Conservation (phyloP, 2,113 vertebrate genomes). For the Callipepla squamata region DNA sequence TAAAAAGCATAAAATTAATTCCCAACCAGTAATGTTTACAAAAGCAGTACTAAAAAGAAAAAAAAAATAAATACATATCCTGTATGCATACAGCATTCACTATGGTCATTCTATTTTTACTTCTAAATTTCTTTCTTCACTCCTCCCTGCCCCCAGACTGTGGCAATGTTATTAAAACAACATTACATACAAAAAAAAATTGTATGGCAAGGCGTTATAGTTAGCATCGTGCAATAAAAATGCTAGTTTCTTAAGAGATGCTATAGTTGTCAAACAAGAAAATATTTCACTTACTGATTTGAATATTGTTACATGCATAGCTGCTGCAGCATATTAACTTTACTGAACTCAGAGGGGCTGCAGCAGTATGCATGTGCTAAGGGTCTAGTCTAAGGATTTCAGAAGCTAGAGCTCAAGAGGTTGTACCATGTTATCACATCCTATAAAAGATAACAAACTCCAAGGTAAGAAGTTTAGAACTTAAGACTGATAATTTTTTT, state of each 20-base stretch:
- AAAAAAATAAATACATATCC: constrained; percentile 19
- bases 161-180: neutral
- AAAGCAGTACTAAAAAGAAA: constrained; percentile 63
- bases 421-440: neutral
- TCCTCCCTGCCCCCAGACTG: neutral
- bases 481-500: neutral
- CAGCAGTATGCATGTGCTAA: neutral
- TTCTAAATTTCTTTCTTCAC: neutral
- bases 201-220: neutral
- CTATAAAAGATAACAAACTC: neutral
- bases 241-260: neutral
- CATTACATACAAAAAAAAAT: neutral
- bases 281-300: neutral
- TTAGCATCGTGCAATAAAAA: neutral
- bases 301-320: neutral
- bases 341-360: neutral
- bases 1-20: constrained; percentile 72
- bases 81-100: neutral
- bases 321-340: neutral
- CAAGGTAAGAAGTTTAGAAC: neutral
- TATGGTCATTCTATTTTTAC: neutral
- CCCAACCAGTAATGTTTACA: constrained; percentile 67
- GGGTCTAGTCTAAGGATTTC: neutral
- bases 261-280: neutral
- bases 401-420: neutral